Percentiles rank a stretch among this genome's conserved stretches.
These are phyloP conservation scores for Cichlasoma orientale DNA, from an alignment of 2,797 vertebrate species.

Conservation along the genomic window DNA sequence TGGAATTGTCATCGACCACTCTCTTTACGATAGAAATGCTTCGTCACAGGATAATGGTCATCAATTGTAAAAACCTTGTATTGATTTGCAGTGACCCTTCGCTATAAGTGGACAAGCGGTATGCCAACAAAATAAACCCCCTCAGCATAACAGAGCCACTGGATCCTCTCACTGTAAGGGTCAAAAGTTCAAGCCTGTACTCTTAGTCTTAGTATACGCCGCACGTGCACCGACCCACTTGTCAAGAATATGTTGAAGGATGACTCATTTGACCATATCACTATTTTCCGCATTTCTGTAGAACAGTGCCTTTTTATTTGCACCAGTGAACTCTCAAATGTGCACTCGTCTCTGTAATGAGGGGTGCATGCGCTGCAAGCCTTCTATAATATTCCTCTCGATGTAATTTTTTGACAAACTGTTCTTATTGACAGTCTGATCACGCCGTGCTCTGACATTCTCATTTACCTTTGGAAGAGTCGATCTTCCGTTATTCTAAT, in stretches of 20 bases:
- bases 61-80: neutral
- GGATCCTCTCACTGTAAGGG: neutral
- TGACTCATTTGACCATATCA: slow-evolving; percentile 3
- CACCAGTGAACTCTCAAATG: slow-evolving; percentile 9
- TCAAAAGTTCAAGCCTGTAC: neutral
- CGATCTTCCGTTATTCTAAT: neutral
- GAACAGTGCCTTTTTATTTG: slow-evolving; percentile 7
- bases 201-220: neutral
- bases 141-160: neutral
- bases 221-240: neutral
- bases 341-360: slow-evolving; percentile 3
- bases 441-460: neutral
- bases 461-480: slow-evolving; percentile 3
- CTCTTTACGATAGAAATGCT: neutral
- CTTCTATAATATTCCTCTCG: neutral
- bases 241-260: neutral
- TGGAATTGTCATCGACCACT: neutral
- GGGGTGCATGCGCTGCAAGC: neutral
- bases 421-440: neutral
- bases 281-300: neutral
- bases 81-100: neutral
- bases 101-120: neutral
- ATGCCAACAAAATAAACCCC: neutral
- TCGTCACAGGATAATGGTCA: neutral
- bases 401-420: neutral